Evolutionary conservation across 1,140 invertebrate species (phyloP), one percentile per base, ranked within the genome.

Genomic region (Drosophila serrata): DNA sequence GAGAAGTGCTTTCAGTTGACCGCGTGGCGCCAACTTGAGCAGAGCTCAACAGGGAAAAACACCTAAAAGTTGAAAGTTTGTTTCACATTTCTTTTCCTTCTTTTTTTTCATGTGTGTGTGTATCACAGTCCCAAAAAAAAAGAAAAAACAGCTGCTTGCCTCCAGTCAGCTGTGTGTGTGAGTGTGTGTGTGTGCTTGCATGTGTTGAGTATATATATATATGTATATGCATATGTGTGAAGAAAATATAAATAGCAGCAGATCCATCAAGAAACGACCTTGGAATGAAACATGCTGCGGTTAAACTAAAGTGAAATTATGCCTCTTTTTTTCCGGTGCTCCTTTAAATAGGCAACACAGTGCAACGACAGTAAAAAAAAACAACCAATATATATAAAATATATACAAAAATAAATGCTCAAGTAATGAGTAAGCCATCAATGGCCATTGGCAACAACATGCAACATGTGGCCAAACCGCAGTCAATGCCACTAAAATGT

Each of bases 11-110:
- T 45, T 87, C 48, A 86, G 82, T 87, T 80, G 57, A 61, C 65
- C 84, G 85, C 60, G 81, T 80, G 84, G 80, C 80, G 82, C 84
- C 84, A 79, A 88, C 59, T 65, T 37, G 76, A 79, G 59, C 79
- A 79, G 64, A 79, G 67, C 69, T 82, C 69, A 64, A 49, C 27
- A n/a, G n/a, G n/a, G n/a, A 1, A 33, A 43, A 12, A n/a, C 29
- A n/a, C n/a, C 24, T 24, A 24, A 35, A n/a, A 40, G 53, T 12
- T 24, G 7, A 48, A n/a, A 24, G 13, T 15, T 11, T 8, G 13
- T 13, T 48, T n/a, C n/a, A n/a, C n/a, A n/a, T n/a, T n/a, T 6
- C 15, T 6, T 17, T 42, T 6, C 22, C 7, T 13, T 31, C n/a
- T 22, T 17, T 0, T 43, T 35, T 35, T 29, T 35, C 51, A 17